Evolutionary conservation across 2,113 vertebrate species (phyloP).

Genomic region (Saccopteryx leptura): DNA sequence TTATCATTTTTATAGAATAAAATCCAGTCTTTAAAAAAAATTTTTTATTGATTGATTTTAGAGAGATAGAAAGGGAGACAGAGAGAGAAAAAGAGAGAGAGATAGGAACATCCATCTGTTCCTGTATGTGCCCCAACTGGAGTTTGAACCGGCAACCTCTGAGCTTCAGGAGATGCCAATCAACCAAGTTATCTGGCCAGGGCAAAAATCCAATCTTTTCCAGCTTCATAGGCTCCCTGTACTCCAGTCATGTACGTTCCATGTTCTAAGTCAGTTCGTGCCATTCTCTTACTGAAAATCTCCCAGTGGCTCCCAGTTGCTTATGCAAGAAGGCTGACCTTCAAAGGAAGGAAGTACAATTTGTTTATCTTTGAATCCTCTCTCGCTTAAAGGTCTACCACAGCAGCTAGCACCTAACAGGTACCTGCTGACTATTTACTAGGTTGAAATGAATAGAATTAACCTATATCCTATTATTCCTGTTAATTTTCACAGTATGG

Average conservation of each 20-base stretch:
- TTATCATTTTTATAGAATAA: background rate
- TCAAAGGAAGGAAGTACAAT: background rate
- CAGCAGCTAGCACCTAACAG: background rate
- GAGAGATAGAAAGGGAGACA: too few relatives aligned
- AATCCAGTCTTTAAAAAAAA: too few relatives aligned
- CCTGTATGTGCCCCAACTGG: too few relatives aligned
- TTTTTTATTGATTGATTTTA: too few relatives aligned
- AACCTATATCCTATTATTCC: background rate
- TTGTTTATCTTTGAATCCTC: background rate
- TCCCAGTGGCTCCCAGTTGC: background rate
- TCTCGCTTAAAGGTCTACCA: background rate
- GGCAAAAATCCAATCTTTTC: background rate
- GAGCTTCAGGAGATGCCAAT: too few relatives aligned
- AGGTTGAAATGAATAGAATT: background rate
- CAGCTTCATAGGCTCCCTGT: background rate
- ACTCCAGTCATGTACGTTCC: background rate
- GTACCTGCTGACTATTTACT: background rate
- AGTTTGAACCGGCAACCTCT: too few relatives aligned
- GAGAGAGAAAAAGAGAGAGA: too few relatives aligned
- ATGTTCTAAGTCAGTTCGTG: background rate
- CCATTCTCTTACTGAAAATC: slow-evolving; percentile 12
- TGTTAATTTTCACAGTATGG: background rate
- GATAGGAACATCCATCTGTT: too few relatives aligned
- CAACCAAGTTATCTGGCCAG: too few relatives aligned
- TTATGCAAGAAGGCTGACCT: background rate